A percentile compares a stretch with the other conserved stretches of the same genome.
These are phyloP conservation scores for Invenusta paracnida DNA, from an alignment of 2,888 invertebrate genomes.

Conservation along the genomic window DNA sequence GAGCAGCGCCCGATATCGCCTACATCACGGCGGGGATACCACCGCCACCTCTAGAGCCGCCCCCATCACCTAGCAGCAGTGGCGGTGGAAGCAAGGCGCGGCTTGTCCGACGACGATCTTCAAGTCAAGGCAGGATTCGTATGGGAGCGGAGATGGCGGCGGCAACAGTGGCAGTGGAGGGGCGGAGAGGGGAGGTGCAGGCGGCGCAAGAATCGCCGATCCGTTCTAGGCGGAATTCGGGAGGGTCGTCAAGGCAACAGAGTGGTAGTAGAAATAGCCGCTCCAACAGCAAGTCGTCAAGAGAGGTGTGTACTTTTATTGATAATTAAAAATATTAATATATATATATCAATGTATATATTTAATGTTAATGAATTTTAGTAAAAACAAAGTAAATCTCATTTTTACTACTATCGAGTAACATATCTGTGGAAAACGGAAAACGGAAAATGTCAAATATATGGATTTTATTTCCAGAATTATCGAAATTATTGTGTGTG, in stretches of 20 bases:
- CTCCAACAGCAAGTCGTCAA: not conserved
- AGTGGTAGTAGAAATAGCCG: not conserved
- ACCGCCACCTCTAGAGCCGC: not conserved
- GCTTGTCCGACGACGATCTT: not conserved
- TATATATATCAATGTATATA: not conserved
- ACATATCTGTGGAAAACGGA: no score
- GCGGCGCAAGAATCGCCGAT: not conserved
- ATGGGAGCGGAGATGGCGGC: not conserved
- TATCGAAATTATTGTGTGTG: no score
- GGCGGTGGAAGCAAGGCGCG: not conserved
- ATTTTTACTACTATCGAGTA: no score
- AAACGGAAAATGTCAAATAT: no score
- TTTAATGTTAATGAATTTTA: not conserved
- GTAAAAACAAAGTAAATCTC: no score
- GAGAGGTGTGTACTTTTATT: not conserved
- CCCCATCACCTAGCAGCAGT: not conserved
- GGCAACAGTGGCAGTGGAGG: not conserved
- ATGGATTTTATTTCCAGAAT: no score
- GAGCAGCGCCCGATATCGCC: not conserved
- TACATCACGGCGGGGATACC: not conserved
- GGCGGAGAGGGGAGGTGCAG: not conserved
- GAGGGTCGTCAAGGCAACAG: not conserved
- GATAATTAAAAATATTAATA: no score
- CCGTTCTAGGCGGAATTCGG: not conserved
- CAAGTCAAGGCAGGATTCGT: not conserved